Conservation (phyloP, 2,113 vertebrate genomes). For the Aspiorhynchus laticeps region DNA sequence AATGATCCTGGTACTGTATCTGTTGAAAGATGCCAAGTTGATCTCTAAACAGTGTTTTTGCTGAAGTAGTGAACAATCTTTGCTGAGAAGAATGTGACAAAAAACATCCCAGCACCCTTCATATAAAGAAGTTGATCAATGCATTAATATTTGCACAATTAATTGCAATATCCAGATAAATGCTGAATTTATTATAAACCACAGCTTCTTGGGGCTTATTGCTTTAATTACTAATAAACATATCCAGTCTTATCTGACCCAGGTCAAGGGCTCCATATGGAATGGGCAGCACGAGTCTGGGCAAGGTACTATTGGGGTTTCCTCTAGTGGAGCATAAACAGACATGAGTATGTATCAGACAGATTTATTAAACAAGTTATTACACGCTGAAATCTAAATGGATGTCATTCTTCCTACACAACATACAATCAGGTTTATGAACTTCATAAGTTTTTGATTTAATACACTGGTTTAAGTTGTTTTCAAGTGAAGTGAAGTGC, state of each 20-base stretch:
- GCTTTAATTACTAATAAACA: not conserved
- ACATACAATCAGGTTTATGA: not conserved
- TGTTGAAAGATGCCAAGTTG: not conserved
- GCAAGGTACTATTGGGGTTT: not conserved
- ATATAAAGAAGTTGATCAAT: not conserved
- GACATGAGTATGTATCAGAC: not conserved
- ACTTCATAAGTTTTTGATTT: not conserved
- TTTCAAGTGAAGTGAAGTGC: not conserved
- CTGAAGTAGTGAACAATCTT: not conserved
- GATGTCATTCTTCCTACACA: not conserved
- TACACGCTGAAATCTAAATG: not conserved
- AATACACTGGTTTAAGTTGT: not conserved
- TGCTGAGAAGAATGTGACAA: not conserved
- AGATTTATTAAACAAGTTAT: not conserved
- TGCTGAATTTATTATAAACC: not conserved
- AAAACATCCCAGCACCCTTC: not conserved
- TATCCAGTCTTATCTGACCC: not conserved
- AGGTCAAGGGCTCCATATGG: not conserved
- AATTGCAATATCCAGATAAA: not conserved
- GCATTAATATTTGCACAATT: not conserved
- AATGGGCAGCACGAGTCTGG: not conserved
- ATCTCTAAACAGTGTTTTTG: not conserved
- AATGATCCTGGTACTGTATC: too few relatives aligned
- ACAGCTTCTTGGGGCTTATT: not conserved
- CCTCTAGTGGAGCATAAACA: not conserved